Evolutionary conservation across 2,113 vertebrate species (phyloP).

Genomic region (Oryzias curvinotus): DNA sequence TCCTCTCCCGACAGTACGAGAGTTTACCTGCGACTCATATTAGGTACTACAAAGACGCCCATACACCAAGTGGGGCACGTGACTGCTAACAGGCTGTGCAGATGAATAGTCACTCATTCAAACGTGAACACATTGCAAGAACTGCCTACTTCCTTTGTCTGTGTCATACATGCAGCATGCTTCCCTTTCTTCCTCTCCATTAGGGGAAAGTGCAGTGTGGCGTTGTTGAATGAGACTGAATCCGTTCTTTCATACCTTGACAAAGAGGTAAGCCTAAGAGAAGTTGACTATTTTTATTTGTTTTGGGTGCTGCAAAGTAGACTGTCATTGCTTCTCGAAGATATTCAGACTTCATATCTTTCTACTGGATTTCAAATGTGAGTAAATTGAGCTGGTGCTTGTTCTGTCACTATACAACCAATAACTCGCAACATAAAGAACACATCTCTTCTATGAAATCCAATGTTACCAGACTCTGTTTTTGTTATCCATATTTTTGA

Average conservation of each 20-base stretch:
- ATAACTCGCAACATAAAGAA: no score
- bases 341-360: no score
- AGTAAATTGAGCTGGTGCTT: not conserved
- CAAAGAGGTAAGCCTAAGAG: conserved; percentile 85
- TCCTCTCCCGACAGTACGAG: conserved; percentile 94
- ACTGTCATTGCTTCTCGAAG: no score
- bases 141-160: conserved; percentile 43
- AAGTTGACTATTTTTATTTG: not conserved
- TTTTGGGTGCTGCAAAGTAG: not conserved
- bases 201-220: conserved; percentile 96
- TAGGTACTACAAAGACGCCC: conserved; percentile 74
- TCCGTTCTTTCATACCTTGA: conserved; percentile 93
- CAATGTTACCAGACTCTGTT: no score
- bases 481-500: no score
- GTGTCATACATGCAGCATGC: conserved; percentile 24
- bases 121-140: conserved; percentile 16
- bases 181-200: conserved; percentile 27
- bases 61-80: conserved; percentile 1
- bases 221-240: conserved; percentile 95
- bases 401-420: no score
- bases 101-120: conserved; percentile 37
- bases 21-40: conserved; percentile 94
- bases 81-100: conserved; percentile 29
- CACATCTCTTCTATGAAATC: no score
- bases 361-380: not conserved